Evolutionary conservation across 2,888 invertebrate genomes (phyloP).

Genomic region (Sipha maydis): DNA sequence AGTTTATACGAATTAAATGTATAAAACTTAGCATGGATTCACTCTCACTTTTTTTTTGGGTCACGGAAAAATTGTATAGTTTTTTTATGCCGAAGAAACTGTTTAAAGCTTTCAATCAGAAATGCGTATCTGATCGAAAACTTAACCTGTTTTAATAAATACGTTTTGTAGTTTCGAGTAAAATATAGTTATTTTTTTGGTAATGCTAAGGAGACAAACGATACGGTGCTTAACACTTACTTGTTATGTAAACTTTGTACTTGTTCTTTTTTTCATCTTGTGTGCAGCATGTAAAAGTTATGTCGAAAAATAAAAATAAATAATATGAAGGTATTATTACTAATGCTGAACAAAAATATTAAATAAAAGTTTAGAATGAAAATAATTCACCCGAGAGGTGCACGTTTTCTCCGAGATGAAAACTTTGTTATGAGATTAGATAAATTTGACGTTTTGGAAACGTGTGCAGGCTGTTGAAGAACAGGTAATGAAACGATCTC

Average conservation of each 20-base stretch:
- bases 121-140: not conserved
- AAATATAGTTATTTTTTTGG: not conserved
- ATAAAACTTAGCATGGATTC: no score
- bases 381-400: conserved; percentile 6
- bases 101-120: not conserved
- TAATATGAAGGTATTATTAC: not conserved
- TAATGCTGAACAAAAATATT: not conserved
- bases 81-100: no score
- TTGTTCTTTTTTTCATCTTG: not conserved
- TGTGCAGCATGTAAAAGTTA: not conserved
- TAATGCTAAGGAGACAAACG: not conserved
- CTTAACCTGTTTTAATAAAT: not conserved
- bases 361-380: not conserved
- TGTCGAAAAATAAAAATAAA: not conserved
- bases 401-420: not conserved
- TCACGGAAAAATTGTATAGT: no score
- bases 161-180: not conserved
- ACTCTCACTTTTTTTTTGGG: no score
- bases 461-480: not conserved
- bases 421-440: conserved; percentile 20
- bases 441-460: conserved; percentile 22
- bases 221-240: not conserved
- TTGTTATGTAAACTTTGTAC: not conserved
- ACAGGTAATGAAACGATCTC: not conserved
- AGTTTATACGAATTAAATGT: no score